These are phyloP conservation scores for Gadopsis marmoratus DNA, from an alignment of 2,797 vertebrate species.

Conservation along the genomic window DNA sequence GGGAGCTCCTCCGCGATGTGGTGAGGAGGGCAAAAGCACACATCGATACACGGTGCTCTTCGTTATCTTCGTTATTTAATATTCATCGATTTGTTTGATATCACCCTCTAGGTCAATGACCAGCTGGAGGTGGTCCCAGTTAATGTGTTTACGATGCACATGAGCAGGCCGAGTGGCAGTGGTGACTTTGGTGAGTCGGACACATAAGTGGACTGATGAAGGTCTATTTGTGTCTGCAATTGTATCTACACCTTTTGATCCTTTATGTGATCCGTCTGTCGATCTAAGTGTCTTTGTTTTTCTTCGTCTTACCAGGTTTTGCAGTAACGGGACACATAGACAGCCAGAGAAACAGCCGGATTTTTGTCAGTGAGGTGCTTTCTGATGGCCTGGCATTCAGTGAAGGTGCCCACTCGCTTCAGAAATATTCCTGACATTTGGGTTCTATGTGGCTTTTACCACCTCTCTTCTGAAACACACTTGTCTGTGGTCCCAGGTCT, in stretches of 20 bases:
- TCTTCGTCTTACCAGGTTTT: conserved; percentile 86
- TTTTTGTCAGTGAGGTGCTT: conserved; percentile 93
- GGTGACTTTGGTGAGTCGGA: conserved; percentile 82
- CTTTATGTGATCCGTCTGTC: neutral
- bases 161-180: conserved; percentile 69
- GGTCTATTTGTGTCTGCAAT: neutral
- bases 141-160: conserved; percentile 76
- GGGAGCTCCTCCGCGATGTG: conserved; percentile 87
- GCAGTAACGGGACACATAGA: conserved; percentile 92
- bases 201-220: neutral
- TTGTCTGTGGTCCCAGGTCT: conserved; percentile 81
- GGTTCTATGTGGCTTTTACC: neutral
- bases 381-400: conserved; percentile 88
- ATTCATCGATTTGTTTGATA: conserved; percentile 51
- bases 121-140: conserved; percentile 88
- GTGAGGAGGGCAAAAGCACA: conserved; percentile 73
- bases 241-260: neutral
- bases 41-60: neutral
- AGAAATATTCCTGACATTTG: neutral
- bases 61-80: conserved; percentile 32
- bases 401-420: conserved; percentile 83
- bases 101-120: conserved; percentile 85
- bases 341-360: conserved; percentile 85
- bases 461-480: neutral
- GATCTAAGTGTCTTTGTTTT: neutral